Base-by-base conservation (phyloP, 1,140 invertebrate genomes). In the Muscidifurax raptorellus region DNA sequence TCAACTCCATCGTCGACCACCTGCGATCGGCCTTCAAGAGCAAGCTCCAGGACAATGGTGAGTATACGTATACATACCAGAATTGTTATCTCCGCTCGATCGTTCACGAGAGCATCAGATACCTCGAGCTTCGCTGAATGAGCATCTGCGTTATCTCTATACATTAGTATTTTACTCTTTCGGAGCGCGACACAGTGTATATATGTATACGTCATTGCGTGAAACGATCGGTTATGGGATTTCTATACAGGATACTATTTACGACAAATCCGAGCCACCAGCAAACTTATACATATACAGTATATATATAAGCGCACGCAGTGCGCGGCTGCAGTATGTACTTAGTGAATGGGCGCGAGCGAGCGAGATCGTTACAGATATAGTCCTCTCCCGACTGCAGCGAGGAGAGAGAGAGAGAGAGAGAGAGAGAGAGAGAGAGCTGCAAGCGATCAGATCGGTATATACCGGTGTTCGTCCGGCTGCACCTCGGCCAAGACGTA, bases 1-100 rank as follows among this genome's bases (percentile, higher is more conserved):
- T 91, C 79, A 90, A 85, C 86, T 91, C 90, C 87, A 91, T 91
- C 82, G 91, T 91, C 87, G 90, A 91, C 80, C 90, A 90, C 86
- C 88, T 91, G 86, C 88, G 89, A 80, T 80, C 83, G 80, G 88
- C 87, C 27, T 89, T 89, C 80, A 90, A 88, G 80, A 90, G 87
- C 72, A 90, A 83, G 75, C 89, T 88, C 79, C 86, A 91, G 69
- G 74, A 82, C 52, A 82, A 86, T 80, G 76, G 80, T 82, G 47
- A 86, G 80, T 78, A 40, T 13, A 47, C 18, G 32, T 59, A 67
- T 30, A 76, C 25, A 64, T 64, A n/a, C n/a, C n/a, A n/a, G n/a
- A n/a, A n/a, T n/a, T n/a, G n/a, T 59, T 59, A 15, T 22, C 52
- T 22, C 13, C 10, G 2, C 9, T 1, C 52, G 52, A 22, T 59